These are phyloP conservation scores for Calypte anna DNA, from an alignment of 2,113 vertebrate genomes.

Conservation along the genomic window DNA sequence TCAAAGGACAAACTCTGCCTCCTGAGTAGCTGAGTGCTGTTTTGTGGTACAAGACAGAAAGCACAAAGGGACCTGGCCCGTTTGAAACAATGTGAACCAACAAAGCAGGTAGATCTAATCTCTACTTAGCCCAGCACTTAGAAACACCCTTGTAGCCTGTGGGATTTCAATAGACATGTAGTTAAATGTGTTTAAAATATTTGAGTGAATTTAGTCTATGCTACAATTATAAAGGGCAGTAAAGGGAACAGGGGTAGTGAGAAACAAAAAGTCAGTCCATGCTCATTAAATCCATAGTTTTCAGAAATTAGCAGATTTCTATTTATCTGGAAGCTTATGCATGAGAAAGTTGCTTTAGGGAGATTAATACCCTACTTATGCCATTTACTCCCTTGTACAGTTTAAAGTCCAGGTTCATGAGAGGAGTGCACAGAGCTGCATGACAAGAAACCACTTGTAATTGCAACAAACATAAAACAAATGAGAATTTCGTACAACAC, in stretches of 20 bases:
- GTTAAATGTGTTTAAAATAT: neutral
- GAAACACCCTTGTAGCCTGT: rapidly evolving
- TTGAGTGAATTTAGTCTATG: neutral
- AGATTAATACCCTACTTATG: neutral
- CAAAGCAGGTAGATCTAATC: neutral
- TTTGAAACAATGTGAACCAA: neutral
- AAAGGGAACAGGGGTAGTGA: neutral
- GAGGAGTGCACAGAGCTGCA: neutral
- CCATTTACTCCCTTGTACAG: neutral
- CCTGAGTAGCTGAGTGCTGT: neutral
- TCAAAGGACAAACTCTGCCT: neutral
- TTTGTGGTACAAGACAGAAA: neutral
- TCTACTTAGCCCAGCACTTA: neutral
- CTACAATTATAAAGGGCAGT: neutral
- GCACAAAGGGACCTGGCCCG: neutral
- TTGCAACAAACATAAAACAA: slow-evolving; percentile 4
- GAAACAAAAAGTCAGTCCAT: neutral
- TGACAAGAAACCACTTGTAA: neutral
- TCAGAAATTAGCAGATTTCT: neutral
- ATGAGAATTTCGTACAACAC: neutral
- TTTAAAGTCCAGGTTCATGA: neutral
- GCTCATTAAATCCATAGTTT: neutral
- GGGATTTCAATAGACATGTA: neutral
- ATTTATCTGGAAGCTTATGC: neutral
- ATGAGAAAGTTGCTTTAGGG: neutral